phyloP scores from a whole-genome alignment of 2,888 invertebrate genomes.

The Pinctada fucata region DNA sequence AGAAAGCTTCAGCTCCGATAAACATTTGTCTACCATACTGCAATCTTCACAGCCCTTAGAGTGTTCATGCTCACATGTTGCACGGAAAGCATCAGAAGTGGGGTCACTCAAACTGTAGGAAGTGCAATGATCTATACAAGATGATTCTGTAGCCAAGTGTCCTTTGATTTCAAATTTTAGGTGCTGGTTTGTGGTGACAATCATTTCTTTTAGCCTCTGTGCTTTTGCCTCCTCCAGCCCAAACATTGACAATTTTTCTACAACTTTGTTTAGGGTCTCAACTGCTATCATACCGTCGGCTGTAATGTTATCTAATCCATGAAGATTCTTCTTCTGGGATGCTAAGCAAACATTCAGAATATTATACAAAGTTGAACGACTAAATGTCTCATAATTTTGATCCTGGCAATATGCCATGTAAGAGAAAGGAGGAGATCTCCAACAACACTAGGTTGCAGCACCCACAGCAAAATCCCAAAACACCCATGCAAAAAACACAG shows the following conservation, averaged over 20 bases:
- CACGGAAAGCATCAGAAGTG: neutral
- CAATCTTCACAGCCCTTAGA: constrained; percentile 15
- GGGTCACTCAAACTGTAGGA: constrained; percentile 15
- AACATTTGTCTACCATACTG: constrained; percentile 4
- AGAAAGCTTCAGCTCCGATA: neutral
- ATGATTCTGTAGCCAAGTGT: neutral
- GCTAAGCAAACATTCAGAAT: neutral
- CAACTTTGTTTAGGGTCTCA: neutral
- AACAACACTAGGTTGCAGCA: no score
- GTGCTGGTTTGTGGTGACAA: constrained; percentile 2
- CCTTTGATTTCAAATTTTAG: constrained; percentile 21
- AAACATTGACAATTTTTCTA: constrained; percentile 1
- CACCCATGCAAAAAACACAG: no score
- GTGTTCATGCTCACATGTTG: constrained; percentile 7
- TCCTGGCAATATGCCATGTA: constrained; percentile 11
- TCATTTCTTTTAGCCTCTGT: neutral
- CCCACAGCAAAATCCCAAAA: no score
- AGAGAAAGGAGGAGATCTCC: no score
- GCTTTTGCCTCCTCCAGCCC: neutral
- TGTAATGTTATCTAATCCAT: constrained; percentile 12
- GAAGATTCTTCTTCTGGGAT: constrained; percentile 18
- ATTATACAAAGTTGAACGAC: constrained; percentile 3
- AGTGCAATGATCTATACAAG: constrained; percentile 22
- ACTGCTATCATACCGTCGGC: constrained; percentile 19
- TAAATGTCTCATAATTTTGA: neutral